Conservation (phyloP, 1,140 invertebrate species). For the Microplitis demolitor region DNA sequence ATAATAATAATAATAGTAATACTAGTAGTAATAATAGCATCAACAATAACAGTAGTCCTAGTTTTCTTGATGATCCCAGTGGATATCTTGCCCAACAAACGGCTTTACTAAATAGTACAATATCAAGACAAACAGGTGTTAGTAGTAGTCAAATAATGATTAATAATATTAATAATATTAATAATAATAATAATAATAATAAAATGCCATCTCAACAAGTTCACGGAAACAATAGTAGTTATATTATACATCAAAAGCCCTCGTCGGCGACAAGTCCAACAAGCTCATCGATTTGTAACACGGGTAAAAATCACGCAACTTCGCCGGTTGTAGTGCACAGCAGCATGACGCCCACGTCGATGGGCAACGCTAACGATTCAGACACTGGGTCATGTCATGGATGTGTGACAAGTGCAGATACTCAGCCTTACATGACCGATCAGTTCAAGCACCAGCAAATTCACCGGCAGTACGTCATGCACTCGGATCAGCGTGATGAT, state of each 20-base stretch:
- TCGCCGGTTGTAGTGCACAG: constrained; percentile 57
- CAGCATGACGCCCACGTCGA: constrained; percentile 53
- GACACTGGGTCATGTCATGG: constrained; percentile 50
- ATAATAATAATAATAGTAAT: no score
- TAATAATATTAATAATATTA: constrained; percentile 41
- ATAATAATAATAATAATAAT: no score
- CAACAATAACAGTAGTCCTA: constrained; percentile 55
- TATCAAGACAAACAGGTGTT: constrained; percentile 73
- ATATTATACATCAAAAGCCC: constrained; percentile 51
- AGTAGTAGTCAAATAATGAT: constrained; percentile 54
- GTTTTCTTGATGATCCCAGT: constrained; percentile 87
- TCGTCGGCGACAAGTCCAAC: constrained; percentile 53
- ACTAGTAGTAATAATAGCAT: no score
- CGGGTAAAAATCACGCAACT: constrained; percentile 54
- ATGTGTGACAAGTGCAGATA: constrained; percentile 46
- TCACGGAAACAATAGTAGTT: constrained; percentile 36
- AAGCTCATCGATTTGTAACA: constrained; percentile 42
- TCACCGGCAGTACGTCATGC: constrained; percentile 48
- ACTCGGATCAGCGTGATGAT: constrained; percentile 66
- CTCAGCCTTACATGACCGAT: constrained; percentile 47
- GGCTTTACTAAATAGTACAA: constrained; percentile 80
- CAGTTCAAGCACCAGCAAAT: constrained; percentile 52
- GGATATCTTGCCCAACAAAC: constrained; percentile 88
- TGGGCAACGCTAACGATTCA: constrained; percentile 40
- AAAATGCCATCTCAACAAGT: constrained; percentile 26